Conservation (phyloP, 2,888 invertebrate species). For the Spialia ferax region DNA sequence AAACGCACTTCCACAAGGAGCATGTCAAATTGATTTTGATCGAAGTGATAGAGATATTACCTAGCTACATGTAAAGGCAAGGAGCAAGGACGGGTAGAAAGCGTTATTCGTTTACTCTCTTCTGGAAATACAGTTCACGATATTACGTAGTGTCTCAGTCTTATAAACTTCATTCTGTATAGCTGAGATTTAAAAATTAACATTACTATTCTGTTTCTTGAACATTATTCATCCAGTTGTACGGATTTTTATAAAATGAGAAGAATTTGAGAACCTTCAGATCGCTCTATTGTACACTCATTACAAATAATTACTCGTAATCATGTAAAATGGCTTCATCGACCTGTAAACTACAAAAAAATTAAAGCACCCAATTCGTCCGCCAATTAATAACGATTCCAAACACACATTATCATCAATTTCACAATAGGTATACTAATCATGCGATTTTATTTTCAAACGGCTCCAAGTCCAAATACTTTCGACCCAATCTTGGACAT, state of each 20-base stretch:
- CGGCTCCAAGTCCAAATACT: conserved; percentile 50
- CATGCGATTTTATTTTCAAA: conserved; percentile 45
- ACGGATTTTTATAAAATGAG: conserved; percentile 30
- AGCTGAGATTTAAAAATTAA: conserved; percentile 64
- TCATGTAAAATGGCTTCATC: conserved; percentile 63
- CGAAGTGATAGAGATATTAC: conserved; percentile 70
- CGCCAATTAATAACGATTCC: conserved; percentile 69
- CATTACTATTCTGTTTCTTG: conserved; percentile 48
- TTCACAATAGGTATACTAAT: conserved; percentile 43
- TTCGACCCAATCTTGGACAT: conserved; percentile 61
- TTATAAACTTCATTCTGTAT: conserved; percentile 78
- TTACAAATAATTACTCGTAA: conserved; percentile 58
- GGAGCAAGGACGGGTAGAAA: conserved; percentile 86
- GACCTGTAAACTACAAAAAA: conserved; percentile 73
- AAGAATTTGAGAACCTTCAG: conserved; percentile 53
- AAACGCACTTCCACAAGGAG: conserved; percentile 74
- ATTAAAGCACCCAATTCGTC: conserved; percentile 79
- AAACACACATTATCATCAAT: conserved; percentile 43
- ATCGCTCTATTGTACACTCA: conserved; percentile 64
- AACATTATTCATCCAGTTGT: conserved; percentile 36
- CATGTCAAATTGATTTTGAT: conserved; percentile 60
- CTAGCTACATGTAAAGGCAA: conserved; percentile 85
- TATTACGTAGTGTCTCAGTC: conserved; percentile 84
- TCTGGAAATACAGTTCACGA: conserved; percentile 79
- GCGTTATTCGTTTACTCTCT: conserved; percentile 80